Evolutionary conservation across 2,888 invertebrate species (phyloP).

Genomic region (Merodon equestris): DNA sequence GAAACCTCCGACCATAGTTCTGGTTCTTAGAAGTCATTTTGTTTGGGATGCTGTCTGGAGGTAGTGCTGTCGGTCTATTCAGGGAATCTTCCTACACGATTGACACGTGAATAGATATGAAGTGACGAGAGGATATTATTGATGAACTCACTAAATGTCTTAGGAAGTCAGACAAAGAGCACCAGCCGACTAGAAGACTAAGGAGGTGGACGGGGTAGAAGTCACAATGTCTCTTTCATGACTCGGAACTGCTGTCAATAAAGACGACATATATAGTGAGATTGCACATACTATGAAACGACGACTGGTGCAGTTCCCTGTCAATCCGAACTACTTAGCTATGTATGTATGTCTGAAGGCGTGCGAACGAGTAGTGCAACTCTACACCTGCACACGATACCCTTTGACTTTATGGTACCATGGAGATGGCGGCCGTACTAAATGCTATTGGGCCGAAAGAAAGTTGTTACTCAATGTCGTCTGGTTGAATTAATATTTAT

Average conservation of each 20-base stretch:
- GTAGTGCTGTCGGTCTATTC: conserved; percentile 9
- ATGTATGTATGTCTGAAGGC: conserved; percentile 1
- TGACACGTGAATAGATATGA: conserved; percentile 63
- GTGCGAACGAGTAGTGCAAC: conserved; percentile 10
- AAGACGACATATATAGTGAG: no score
- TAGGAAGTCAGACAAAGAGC: neutral
- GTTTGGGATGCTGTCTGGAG: conserved; percentile 6
- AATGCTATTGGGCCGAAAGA: neutral
- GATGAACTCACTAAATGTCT: conserved; percentile 34
- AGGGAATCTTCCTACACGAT: conserved; percentile 24
- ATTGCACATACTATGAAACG: no score
- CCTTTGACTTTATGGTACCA: conserved; percentile 37
- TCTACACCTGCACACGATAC: neutral
- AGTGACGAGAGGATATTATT: conserved; percentile 63
- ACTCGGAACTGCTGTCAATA: neutral
- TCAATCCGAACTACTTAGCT: no score
- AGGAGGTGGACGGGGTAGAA: conserved; percentile 11
- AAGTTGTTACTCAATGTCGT: conserved; percentile 44
- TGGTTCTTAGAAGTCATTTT: conserved; percentile 34
- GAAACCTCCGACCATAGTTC: no score
- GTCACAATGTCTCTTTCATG: neutral
- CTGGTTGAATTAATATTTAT: conserved; percentile 18
- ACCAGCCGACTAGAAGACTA: conserved; percentile 46
- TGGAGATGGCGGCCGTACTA: neutral
- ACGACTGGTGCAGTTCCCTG: no score